Evolutionary conservation across 2,113 vertebrate species (phyloP).

Genomic region (Cacatua alba): DNA sequence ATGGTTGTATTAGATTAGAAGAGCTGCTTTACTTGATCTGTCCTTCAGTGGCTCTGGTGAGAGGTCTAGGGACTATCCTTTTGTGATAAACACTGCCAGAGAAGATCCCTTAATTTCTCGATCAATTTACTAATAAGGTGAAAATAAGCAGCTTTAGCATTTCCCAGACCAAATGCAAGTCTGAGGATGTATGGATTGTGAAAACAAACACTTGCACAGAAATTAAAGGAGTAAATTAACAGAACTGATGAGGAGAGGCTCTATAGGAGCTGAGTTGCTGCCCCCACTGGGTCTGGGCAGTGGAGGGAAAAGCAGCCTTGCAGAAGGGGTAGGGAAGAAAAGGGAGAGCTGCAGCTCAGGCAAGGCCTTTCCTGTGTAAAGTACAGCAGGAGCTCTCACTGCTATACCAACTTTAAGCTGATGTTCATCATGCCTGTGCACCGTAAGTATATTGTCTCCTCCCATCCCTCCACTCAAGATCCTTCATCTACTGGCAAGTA

Average conservation of each 20-base stretch:
- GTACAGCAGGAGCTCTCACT: background rate
- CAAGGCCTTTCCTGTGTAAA: background rate
- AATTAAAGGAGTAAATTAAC: background rate
- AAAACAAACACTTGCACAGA: background rate
- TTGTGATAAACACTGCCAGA: background rate
- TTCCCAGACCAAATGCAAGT: background rate
- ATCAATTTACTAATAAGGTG: background rate
- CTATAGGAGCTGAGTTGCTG: background rate
- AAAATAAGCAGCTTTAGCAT: background rate
- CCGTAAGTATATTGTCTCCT: background rate
- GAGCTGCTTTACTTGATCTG: background rate
- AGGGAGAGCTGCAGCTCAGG: background rate
- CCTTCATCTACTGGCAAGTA: background rate
- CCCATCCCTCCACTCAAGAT: background rate
- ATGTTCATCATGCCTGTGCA: rapidly evolving
- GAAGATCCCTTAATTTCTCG: background rate
- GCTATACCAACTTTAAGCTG: rapidly evolving
- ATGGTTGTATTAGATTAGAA: background rate
- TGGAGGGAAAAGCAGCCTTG: background rate
- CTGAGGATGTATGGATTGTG: background rate
- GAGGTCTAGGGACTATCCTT: background rate
- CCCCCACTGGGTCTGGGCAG: background rate
- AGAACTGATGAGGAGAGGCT: background rate
- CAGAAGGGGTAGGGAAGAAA: background rate
- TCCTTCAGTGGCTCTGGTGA: background rate